Evolutionary conservation across 2,888 invertebrate species (phyloP), one percentile per base, ranked within the genome.

Genomic region (Dolichomitus sp.): DNA sequence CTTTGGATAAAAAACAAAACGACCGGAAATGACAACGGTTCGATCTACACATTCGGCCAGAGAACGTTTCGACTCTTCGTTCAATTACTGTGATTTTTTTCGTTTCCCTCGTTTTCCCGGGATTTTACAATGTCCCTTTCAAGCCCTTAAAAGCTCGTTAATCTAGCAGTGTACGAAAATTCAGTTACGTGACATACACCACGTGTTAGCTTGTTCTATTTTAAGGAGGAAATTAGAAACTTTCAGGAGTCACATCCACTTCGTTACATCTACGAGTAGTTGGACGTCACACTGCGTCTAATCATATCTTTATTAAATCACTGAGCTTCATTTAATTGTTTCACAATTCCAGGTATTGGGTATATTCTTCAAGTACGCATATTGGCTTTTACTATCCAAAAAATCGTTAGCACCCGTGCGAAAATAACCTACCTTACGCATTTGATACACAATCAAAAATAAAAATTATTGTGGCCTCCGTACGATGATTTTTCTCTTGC

Each of bases 11-110:
- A 45, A 19, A 54, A 63, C 74, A 37, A 61, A 52, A 40, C 68
- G 30, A 68, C 65, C 68, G 74, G 79, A 79, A 73, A 73, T 79
- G 19, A 74, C 61, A 59, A 63, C 45, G 48, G 45, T 19, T 72
- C 69, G 19, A n/a, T 33, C 45, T 14, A 37, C 70, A 30, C 52
- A 19, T n/a, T 33, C 50, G 33, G 33, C 2, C 42, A 2, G 27
- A 30, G n/a, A 12, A 54, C n/a, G 59, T 59, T 63, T 52, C 61
- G 52, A 30, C 12, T 59, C 48, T 70, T 12, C 33, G 45, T 42
- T 23, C 65, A 65, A 65, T 42, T 65, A 42, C 14, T 48, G 50
- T 40, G 11, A 69, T 23, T 48, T 77, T n/a, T 76, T 59, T 72
- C 33, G 2, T 61, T 57, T 19, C 14, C 5, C 45, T 14, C 45